Evolutionary conservation across 1,140 invertebrate species (phyloP), one percentile per base, ranked within the genome.

Genomic region (Nymphalis io): DNA sequence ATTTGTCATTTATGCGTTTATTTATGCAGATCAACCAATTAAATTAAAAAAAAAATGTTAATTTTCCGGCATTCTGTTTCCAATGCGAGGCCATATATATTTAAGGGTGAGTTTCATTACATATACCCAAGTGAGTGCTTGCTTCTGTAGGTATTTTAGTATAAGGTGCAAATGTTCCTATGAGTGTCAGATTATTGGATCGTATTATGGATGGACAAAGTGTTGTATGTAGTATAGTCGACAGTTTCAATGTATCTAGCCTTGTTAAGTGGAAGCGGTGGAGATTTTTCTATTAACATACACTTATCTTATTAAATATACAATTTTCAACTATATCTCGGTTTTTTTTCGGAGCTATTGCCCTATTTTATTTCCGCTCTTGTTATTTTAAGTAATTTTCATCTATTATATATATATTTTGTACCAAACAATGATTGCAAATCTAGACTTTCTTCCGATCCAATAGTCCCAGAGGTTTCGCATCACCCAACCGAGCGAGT

Each of bases 91-190:
- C 44, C 4, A 6, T 15, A n/a, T 46, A 16, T 16, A 46, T 46
- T 46, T 11, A 12, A 20, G 46, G 46, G 18, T 51, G 27, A 64
- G 40, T 67, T 59, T 59, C 16, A 39, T 21, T 48, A 39, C 5
- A 16, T 38, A 48, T 33, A 40, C 16, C 27, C 18, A n/a, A 63
- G 18, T 48, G 61, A 38, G 27, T 62, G 44, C 20, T 46, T 60
- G 67, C 60, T 60, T 69, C 58, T 16, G 44, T 65, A 70, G 68
- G 42, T 65, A 64, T 57, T 40, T 20, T 87, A 87, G 82, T 72
- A 48, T 90, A 90, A 90, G 88, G 86, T 89, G 88, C 82, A 88
- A 89, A 90, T 89, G 88, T 90, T 90, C 88, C 88, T 90, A 90
- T 88, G 85, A 83, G 87, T 87, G 82, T 85, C 70, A 81, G 80